Evolutionary conservation across 2,888 invertebrate species (phyloP), one percentile per base, ranked within the genome.

Genomic region (Stenodera caucasica): DNA sequence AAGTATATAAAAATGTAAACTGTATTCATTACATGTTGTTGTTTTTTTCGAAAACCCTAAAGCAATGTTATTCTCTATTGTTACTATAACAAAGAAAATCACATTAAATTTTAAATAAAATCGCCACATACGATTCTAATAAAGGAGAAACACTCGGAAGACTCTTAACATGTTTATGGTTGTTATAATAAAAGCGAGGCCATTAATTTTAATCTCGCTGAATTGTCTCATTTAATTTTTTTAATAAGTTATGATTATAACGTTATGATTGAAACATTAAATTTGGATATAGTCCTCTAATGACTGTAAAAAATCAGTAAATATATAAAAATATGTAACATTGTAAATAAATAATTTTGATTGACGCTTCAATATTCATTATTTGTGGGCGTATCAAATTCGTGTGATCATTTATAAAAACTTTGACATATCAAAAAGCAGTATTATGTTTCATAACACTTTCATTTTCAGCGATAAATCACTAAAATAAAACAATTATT

Each of bases 161-260:
- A 49, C 33, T 56, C 32, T 50, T 55, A 40, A 45, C 33, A 32
- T 49, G 30, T 26, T 50, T 23, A 56, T 45, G 49, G 53, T 49
- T 60, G 50, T 58, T 55, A 55, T 54, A 50, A 57, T 54, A 65
- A 60, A 63, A 67, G 61, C 63, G 63, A 59, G 65, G 59, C 64
- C 58, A 58, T 63, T 58, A 60, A 66, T 35, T 55, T 56, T 64
- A 57, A 61, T 66, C 64, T 64, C 57, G 57, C 57, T 49, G 55
- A 55, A 55, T 65, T 55, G 60, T 67, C 66, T 45, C 63, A 67
- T 66, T 64, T 61, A 55, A 59, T 53, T 49, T 29, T 58, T 61
- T 54, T 61, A 58, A 61, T 67, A 64, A 55, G 60, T 54, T 33
- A 52, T 52, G 30, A 52, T 33, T 26, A 33, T 29, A 52, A 21